A percentile compares a stretch with the other conserved stretches of the same genome.
Evolutionary conservation across 2,113 vertebrate species (phyloP).

Genomic region (Sinocyclocheilus anshuiensis): DNA sequence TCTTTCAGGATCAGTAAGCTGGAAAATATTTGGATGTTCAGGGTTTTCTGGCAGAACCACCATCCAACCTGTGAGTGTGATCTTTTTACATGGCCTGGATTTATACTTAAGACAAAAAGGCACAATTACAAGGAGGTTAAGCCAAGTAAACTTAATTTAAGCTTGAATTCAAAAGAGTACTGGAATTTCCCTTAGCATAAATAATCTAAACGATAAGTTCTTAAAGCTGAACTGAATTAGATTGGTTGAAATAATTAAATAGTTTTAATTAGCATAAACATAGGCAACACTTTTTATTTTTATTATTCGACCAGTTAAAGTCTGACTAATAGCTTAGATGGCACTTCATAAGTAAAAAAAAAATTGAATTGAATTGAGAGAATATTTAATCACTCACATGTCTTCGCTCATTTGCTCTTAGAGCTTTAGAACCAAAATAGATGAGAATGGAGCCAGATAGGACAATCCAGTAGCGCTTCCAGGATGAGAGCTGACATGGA

Average conservation of each 20-base stretch:
- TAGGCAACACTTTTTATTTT: background rate
- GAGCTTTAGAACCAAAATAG: constrained; percentile 89
- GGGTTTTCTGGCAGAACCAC: constrained; percentile 90
- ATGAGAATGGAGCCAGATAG: constrained; percentile 89
- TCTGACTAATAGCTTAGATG: background rate
- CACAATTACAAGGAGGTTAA: background rate
- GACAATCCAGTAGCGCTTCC: constrained; percentile 87
- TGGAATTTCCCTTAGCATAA: background rate
- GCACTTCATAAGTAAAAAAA: background rate
- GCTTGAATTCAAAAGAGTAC: background rate
- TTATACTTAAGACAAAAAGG: constrained; percentile 81
- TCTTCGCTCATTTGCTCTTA: constrained; percentile 91
- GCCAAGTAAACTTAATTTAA: background rate
- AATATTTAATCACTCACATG: constrained; percentile 76
- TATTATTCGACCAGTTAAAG: background rate
- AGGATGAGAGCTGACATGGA: constrained; percentile 70
- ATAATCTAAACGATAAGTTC: background rate
- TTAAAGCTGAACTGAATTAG: background rate
- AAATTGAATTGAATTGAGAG: background rate
- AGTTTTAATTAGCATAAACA: background rate
- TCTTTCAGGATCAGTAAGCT: constrained; percentile 95
- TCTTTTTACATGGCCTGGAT: constrained; percentile 89
- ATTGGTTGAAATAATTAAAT: background rate
- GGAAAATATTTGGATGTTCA: constrained; percentile 91
- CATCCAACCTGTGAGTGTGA: constrained; percentile 92